These are phyloP conservation scores for Drosophila limbata DNA, from an alignment of 2,888 invertebrate genomes.

Conservation along the genomic window DNA sequence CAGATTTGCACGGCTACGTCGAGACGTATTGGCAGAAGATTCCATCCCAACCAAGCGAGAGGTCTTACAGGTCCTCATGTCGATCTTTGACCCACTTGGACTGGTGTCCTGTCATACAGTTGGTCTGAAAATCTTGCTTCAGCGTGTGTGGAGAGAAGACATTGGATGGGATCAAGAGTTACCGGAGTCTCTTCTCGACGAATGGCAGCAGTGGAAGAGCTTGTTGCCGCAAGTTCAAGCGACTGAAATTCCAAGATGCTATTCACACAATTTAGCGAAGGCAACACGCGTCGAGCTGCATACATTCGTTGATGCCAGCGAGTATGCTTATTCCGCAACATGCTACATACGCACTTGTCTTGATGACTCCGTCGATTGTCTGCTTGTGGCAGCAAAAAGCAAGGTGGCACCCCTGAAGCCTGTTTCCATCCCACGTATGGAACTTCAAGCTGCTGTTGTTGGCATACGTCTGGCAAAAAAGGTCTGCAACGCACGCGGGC, in stretches of 20 bases:
- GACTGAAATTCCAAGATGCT: neutral
- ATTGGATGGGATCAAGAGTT: neutral
- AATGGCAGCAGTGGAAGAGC: neutral
- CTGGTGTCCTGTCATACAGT: neutral
- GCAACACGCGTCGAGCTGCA: neutral
- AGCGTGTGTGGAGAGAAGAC: neutral
- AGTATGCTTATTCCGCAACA: neutral
- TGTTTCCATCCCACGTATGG: neutral
- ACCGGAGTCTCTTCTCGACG: neutral
- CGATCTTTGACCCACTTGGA: neutral
- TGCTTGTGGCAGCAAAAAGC: neutral
- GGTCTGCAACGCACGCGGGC: neutral
- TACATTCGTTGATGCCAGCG: neutral
- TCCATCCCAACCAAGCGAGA: neutral
- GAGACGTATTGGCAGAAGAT: neutral
- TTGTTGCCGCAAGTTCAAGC: neutral
- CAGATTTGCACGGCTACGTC: no score
- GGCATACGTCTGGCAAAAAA: neutral
- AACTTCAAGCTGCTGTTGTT: neutral
- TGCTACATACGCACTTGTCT: neutral
- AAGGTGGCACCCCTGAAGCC: neutral
- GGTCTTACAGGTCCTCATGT: neutral
- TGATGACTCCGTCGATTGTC: neutral
- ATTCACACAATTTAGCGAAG: neutral
- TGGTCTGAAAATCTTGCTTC: neutral